phyloP scores from a whole-genome alignment of 2,113 vertebrate species.

The Rostratula benghalensis region DNA sequence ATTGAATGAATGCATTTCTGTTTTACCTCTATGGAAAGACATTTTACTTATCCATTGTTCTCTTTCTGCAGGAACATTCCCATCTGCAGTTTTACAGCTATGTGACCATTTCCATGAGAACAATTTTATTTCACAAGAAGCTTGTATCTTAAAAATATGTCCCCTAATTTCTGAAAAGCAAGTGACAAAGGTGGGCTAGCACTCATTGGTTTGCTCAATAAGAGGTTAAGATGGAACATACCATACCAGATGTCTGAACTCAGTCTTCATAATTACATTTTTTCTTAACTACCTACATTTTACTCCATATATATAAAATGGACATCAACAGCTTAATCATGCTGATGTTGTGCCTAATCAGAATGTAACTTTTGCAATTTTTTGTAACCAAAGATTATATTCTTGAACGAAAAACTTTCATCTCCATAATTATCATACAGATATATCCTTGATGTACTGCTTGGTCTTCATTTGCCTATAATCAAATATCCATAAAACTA shows the following conservation, averaged over 20 bases:
- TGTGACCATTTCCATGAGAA: background rate
- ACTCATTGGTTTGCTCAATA: background rate
- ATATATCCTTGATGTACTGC: background rate
- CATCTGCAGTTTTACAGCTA: background rate
- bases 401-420: background rate
- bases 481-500: slow-evolving; percentile 4
- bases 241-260: background rate
- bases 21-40: background rate
- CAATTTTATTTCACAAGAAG: background rate
- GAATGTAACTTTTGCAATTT: background rate
- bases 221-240: background rate
- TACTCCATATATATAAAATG: background rate
- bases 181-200: background rate
- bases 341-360: background rate
- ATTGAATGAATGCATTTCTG: background rate
- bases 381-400: background rate
- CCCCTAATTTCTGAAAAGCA: background rate
- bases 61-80: background rate
- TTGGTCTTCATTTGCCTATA: background rate
- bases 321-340: background rate
- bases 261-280: background rate
- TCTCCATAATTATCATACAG: background rate
- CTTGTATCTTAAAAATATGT: background rate
- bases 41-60: background rate
- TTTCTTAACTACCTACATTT: background rate